Base-by-base conservation (phyloP, 2,888 invertebrate species). In the Gandaritis pyraliata region DNA sequence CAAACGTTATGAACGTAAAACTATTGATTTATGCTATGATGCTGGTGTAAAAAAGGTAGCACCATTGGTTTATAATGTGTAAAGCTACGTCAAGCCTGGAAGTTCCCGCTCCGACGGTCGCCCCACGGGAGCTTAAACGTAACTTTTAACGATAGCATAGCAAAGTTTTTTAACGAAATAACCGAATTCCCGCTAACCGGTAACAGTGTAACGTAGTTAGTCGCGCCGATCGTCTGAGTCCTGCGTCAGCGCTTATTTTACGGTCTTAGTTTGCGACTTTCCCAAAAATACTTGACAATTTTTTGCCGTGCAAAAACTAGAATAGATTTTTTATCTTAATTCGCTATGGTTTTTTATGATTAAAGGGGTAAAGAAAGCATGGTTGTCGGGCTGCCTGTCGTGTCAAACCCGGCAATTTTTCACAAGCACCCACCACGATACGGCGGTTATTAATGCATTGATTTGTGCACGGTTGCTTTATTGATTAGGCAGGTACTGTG, bases 161-260 rank as follows among this genome's bases (percentile, higher is more conserved):
- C 78, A 75, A 78, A 91, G 88, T 90, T 91, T 90, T 90, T 90
- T 89, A 90, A 90, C 87, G 87, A 86, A 89, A 90, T 92, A 89
- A 90, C 86, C 80, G 81, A 90, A 90, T 89, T 86, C 73, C 76
- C 83, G 84, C 77, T 85, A 87, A 84, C 87, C 82, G 81, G 79
- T 62, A 65, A 61, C 61, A 57, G 55, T 59, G 48, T 65, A 65
- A 65, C 46, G 56, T 59, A 49, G 69, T 71, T 71, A 71, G 65
- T 53, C 63, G 59, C 47, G 46, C 69, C 71, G 67, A 69, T 71
- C 64, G 68, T 69, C 71, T 63, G 68, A 46, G 61, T 57, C 43
- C 61, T 59, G 61, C 58, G 69, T 66, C 69, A 57, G 63, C 65
- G 61, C 67, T 68, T 55, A 63, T 64, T 66, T 65, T 65, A 64